Evolutionary conservation across 1,140 invertebrate species (phyloP), one percentile per base, ranked within the genome.

Genomic region (Mylabris phalerata): DNA sequence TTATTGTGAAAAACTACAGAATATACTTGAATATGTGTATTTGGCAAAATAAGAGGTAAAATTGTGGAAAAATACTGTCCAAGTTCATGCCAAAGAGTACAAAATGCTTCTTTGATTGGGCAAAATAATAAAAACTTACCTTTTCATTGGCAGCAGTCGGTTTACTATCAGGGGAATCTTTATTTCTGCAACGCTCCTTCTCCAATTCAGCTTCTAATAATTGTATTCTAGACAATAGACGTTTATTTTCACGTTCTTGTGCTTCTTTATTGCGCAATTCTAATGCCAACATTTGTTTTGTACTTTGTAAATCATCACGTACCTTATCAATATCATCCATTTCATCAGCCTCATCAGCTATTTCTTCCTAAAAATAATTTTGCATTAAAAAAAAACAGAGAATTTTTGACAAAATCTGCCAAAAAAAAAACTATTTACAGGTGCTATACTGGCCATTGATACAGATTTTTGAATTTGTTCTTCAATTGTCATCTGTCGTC

Each of bases 321-420:
- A 92, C 85, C 70, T 88, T 90, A 67, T 93, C 90, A 64, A 93
- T 93, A 64, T 94, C 90, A 61, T 94, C 90, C 80, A 90, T 82
- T 64, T 92, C 89, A 68, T 90, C 88, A 19, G 84, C 81, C 66
- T 88, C 84, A 48, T 82, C 82, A 41, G 80, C 64, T 24, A 72
- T 67, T 58, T 73, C 71, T 55, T 73, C 72, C 70, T 71, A 58
- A 10, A 59, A 60, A 48, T 11, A n/a, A 45, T 6, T 41, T 47
- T 55, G n/a, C 9, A 42, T 9, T 9, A 42, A 3, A n/a, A 42
- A 42, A 42, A 1, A 42, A n/a, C 2, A 2, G 3, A 10, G 0
- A 2, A 19, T 2, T 5, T 42, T 6, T 10, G 0, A 42, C 3
- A 32, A 32, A 42, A 42, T n/a, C 4, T 42, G 5, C 0, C 11